Percentiles rank a stretch among this genome's conserved stretches.
Evolutionary conservation across 2,888 invertebrate genomes (phyloP).

Genomic region (Lingula anatina): DNA sequence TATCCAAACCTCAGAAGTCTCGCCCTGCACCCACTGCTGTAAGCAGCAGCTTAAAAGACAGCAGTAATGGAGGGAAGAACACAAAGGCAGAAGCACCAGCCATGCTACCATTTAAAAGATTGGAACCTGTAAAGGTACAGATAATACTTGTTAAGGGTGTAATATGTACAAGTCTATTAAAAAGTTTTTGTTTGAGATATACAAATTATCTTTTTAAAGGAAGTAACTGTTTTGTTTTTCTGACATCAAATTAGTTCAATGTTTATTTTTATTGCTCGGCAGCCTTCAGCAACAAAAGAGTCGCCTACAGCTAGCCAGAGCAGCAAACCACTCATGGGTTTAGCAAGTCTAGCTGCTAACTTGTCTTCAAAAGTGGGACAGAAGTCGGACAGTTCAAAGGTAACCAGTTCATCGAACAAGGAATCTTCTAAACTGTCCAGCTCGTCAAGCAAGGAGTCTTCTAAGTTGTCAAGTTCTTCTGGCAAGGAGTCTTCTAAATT

Average conservation of each 20-base stretch:
- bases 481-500: neutral
- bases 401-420: too few species aligned
- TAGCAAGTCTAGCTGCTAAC: constrained; percentile 50
- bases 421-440: neutral
- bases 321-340: constrained; percentile 44
- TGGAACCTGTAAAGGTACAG: too few species aligned
- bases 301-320: neutral
- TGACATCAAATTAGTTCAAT: neutral
- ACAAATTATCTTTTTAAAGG: too few species aligned
- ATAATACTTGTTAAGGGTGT: too few species aligned
- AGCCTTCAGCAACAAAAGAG: constrained; percentile 11
- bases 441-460: neutral
- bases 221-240: neutral
- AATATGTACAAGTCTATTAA: too few species aligned
- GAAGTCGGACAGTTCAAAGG: constrained; percentile 13
- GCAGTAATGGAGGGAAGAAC: too few species aligned
- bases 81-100: too few species aligned
- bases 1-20: too few species aligned
- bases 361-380: constrained; percentile 31
- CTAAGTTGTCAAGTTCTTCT: neutral
- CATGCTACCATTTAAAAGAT: too few species aligned
- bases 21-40: too few species aligned
- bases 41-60: too few species aligned
- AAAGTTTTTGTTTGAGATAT: too few species aligned
- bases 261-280: constrained; percentile 2